Base-by-base conservation (phyloP, 2,797 vertebrate species). In the Gymnoscopelus braueri region DNA sequence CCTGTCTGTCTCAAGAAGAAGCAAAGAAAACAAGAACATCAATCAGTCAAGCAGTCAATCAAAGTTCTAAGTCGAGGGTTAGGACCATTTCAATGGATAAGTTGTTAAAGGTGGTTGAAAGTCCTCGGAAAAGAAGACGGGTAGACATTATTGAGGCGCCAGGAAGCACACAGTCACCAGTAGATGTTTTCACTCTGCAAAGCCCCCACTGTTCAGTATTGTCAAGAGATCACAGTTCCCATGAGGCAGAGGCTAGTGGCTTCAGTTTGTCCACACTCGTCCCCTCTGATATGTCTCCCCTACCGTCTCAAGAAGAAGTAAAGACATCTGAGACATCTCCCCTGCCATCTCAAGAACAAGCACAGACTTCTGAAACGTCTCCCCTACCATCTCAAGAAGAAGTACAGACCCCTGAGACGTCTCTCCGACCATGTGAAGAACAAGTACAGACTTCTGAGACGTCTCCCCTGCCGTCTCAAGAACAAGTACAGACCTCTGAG, bases 201-300 rank as follows among this genome's bases (percentile, higher is more conserved):
- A 83, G 67, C 73, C 65, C 76, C 74, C 69, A 73, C 35, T 67
- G 72, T 63, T 74, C 66, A 4, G 78, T 78, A 52, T 69, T 70
- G n/a, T 79, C 65, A 2, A 75, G 71, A 12, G 61, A 80, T 26
- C 55, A 66, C 19, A 63, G 52, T 50, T 61, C 53, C 19, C 9
- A 1, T 23, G 49, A 73, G 13, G 39, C 54, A 2, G 24, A 68
- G 4, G 35, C 35, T 5, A 35, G 67, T 3, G 51, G 66, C 5
- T 39, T 50, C 3, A 19, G 19, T 50, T 74, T 53, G 50, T 62
- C 63, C 11, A 0, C 24, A 6, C 13, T 7, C 6, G 48, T 32
- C 65, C 48, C 35, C 3, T 69, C 44, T 35, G 26, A 58, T n/a
- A 9, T 44, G 1, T 44, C 39, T 44, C 39, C 9, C 9, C 9